A percentile compares a stretch with the other conserved stretches of the same genome.
Evolutionary conservation across 2,113 vertebrate genomes (phyloP).

Genomic region (Nestor notabilis): DNA sequence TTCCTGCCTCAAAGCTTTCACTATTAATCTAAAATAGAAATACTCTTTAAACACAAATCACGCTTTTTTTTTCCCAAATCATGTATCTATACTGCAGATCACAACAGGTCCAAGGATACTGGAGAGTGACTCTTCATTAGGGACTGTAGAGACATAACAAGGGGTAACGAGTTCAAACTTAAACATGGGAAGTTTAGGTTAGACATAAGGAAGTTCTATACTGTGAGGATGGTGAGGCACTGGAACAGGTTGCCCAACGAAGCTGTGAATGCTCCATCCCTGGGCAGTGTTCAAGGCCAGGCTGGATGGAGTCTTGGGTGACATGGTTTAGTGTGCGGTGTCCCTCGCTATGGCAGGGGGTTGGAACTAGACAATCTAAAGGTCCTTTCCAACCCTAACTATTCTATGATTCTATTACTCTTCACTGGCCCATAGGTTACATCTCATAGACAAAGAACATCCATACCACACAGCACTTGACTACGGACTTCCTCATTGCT

Average conservation of each 20-base stretch:
- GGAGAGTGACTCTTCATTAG: neutral
- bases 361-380: neutral
- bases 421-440: too few relatives aligned
- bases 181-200: neutral
- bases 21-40: neutral
- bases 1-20: neutral
- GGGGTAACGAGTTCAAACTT: neutral
- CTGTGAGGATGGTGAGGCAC: neutral
- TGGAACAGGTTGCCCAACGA: neutral
- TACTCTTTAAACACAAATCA: fast-evolving
- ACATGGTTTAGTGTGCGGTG: neutral
- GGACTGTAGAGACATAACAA: neutral
- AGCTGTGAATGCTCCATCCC: neutral
- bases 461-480: fast-evolving
- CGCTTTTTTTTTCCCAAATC: neutral
- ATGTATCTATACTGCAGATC: neutral
- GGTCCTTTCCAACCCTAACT: too few relatives aligned
- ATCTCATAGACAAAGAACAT: fast-evolving
- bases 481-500: neutral
- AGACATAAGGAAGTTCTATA: neutral
- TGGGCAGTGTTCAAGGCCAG: neutral
- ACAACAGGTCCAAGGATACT: neutral
- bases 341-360: neutral
- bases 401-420: too few relatives aligned
- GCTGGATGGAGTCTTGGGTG: neutral